Conservation (phyloP, 1,140 invertebrate species). For the Solen grandis region DNA sequence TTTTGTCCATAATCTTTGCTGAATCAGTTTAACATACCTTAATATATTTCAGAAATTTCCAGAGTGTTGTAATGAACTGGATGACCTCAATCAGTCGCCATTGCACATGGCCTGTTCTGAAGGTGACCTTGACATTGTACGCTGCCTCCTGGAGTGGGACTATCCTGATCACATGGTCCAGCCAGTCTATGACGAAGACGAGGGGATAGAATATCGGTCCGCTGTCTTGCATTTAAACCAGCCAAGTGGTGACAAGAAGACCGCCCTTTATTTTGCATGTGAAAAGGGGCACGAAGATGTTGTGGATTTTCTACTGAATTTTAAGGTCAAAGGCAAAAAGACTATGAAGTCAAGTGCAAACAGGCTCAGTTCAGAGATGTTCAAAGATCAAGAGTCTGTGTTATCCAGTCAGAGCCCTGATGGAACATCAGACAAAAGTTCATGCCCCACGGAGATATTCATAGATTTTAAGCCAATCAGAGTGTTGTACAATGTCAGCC, state of each 20-base stretch:
- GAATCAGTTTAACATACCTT: background rate
- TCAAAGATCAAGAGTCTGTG: no score
- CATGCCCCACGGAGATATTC: no score
- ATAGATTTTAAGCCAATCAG: slow-evolving; percentile 3
- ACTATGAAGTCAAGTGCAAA: slow-evolving; percentile 66
- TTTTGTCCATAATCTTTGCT: background rate
- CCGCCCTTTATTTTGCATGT: slow-evolving; percentile 73
- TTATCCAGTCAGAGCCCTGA: no score
- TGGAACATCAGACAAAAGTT: slow-evolving; percentile 3
- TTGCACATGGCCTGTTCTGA: slow-evolving; percentile 92
- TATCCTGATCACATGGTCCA: slow-evolving; percentile 85
- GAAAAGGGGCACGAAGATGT: slow-evolving; percentile 65
- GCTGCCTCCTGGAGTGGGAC: slow-evolving; percentile 89
- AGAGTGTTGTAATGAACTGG: slow-evolving; percentile 26
- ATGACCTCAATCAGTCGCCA: slow-evolving; percentile 88
- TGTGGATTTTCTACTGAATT: slow-evolving; percentile 82
- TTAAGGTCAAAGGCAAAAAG: slow-evolving; percentile 86
- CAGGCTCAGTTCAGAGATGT: background rate
- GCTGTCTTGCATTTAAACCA: slow-evolving; percentile 68
- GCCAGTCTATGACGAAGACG: slow-evolving; percentile 58
- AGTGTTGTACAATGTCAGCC: slow-evolving; percentile 12
- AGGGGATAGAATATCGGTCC: slow-evolving; percentile 54
- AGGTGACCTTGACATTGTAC: slow-evolving; percentile 86
- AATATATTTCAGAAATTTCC: slow-evolving; percentile 52
- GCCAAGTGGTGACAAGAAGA: slow-evolving; percentile 69